Conservation (phyloP, 2,888 invertebrate genomes). For the Junonia oenone region DNA sequence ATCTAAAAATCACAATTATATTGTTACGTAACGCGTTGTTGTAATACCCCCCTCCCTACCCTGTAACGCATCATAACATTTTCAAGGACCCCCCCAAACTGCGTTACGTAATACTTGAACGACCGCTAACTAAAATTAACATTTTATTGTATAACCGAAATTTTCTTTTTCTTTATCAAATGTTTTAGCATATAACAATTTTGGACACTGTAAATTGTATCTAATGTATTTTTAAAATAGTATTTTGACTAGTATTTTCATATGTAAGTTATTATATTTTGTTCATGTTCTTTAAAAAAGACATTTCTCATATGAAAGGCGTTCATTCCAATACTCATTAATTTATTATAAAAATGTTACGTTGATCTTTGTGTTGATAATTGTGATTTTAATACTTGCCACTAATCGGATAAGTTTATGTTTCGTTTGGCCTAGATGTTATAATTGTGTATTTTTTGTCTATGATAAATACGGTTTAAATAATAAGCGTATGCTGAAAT, state of each 20-base stretch:
- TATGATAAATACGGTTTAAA: background rate
- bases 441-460: constrained; percentile 4
- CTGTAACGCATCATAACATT: too few species aligned
- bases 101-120: too few species aligned
- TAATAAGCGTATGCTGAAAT: background rate
- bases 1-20: too few species aligned
- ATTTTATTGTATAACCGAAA: background rate
- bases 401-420: constrained; percentile 32
- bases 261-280: background rate
- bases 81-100: too few species aligned
- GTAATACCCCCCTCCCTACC: too few species aligned
- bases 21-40: too few species aligned
- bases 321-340: constrained; percentile 53
- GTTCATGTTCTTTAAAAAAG: background rate
- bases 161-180: background rate
- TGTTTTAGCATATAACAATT: background rate
- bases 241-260: background rate
- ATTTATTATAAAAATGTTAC: constrained; percentile 19
- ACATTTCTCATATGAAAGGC: background rate
- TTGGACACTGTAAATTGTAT: background rate
- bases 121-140: too few species aligned
- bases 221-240: background rate
- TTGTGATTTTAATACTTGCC: constrained; percentile 40
- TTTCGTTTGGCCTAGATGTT: constrained; percentile 19
- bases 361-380: constrained; percentile 22